Conservation (phyloP, 2,797 vertebrate genomes). For the Echiichthys vipera region DNA sequence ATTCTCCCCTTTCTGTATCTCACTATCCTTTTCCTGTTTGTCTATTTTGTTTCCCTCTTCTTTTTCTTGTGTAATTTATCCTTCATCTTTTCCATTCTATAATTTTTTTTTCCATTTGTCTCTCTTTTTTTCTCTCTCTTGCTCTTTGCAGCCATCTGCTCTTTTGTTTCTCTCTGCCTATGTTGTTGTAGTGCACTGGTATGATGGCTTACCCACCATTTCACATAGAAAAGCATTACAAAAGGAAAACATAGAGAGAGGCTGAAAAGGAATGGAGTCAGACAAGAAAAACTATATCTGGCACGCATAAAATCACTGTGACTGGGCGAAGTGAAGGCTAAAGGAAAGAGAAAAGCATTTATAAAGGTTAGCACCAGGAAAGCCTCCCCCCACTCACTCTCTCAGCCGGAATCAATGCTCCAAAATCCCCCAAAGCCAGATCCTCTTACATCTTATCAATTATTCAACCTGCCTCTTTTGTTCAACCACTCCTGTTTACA, state of each 20-base stretch:
- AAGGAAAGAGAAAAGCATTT: conserved; percentile 71
- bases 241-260: conserved; percentile 30
- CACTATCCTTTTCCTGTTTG: conserved; percentile 43
- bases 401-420: conserved; percentile 85
- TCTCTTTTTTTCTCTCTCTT: conserved; percentile 65
- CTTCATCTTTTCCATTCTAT: conserved; percentile 67
- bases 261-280: conserved; percentile 18
- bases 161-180: conserved; percentile 65
- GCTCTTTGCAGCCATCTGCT: conserved; percentile 66
- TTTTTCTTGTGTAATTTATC: conserved; percentile 30
- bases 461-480: conserved; percentile 89
- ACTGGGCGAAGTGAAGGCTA: conserved; percentile 25
- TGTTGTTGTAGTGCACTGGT: conserved; percentile 46
- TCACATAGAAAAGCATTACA: conserved; percentile 46
- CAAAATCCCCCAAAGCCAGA: conserved; percentile 82
- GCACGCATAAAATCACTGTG: conserved; percentile 27
- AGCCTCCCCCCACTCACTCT: conserved; percentile 57
- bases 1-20: conserved; percentile 50
- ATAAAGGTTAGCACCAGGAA: conserved; percentile 65
- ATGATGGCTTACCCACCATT: conserved; percentile 55
- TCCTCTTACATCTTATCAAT: conserved; percentile 88
- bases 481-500: conserved; percentile 91
- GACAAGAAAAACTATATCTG: conserved; percentile 35
- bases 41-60: conserved; percentile 23
- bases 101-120: conserved; percentile 62